phyloP scores from a whole-genome alignment of 2,113 vertebrate genomes.

The Tetrax tetrax region DNA sequence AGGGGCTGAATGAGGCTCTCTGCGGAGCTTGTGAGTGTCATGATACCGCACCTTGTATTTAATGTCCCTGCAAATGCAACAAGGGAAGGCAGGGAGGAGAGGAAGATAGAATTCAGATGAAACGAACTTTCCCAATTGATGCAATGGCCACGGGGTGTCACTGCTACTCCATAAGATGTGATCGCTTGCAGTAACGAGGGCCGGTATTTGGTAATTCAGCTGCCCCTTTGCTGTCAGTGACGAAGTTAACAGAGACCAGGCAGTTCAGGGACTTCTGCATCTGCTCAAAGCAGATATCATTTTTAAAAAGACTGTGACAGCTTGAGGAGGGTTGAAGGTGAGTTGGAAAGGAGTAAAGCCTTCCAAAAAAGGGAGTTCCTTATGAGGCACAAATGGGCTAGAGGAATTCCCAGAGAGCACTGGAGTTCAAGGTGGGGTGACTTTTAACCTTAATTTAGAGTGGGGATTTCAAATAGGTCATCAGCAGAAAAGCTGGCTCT shows the following conservation, averaged over 20 bases:
- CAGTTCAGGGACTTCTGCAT: not conserved
- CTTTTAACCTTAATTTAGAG: not conserved
- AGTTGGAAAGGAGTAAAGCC: not conserved
- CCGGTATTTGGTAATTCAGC: accelerated
- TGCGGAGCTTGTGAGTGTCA: accelerated
- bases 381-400: not conserved
- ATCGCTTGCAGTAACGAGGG: too few relatives aligned
- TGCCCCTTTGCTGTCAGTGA: accelerated
- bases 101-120: not conserved
- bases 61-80: not conserved
- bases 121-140: not conserved
- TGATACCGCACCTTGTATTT: not conserved
- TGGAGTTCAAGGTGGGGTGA: not conserved
- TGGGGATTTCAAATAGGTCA: not conserved
- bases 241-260: not conserved
- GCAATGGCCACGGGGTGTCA: conserved; percentile 17
- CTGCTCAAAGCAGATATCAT: not conserved
- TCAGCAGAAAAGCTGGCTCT: not conserved
- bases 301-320: not conserved
- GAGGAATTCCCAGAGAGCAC: not conserved
- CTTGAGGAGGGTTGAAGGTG: not conserved
- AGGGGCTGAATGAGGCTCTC: not conserved
- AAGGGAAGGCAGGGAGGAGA: accelerated
- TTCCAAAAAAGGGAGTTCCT: not conserved
- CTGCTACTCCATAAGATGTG: not conserved